Base-by-base conservation (phyloP, 1,140 invertebrate genomes). In the Laupala kohalensis region DNA sequence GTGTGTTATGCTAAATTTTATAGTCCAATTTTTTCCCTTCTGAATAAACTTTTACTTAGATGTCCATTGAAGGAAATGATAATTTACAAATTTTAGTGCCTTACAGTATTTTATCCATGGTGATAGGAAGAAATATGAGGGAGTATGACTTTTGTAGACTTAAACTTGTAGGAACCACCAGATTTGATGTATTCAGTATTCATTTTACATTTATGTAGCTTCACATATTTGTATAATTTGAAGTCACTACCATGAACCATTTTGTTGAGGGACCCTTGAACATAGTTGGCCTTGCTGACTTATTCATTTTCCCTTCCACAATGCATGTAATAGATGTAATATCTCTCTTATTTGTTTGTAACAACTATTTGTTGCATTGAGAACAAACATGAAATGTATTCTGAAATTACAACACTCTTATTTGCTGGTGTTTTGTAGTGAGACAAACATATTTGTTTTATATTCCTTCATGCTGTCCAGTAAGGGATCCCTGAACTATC, bases 41-140 rank as follows among this genome's bases (percentile, higher is more conserved):
- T 29, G 30, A 65, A 66, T 6, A 23, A 64, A 26, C 37, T 64
- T 27, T 71, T 71, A 65, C 63, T 71, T 28, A 66, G 26, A 65
- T 28, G 25, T 68, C 19, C 19, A 68, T 53, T 27, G 28, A 71
- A 62, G 62, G 15, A 65, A 71, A 66, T 62, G 37, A 64, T 62
- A 63, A 71, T 65, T 71, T 63, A 71, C 28, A 71, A 66, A 71
- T 71, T 37, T 71, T 71, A 71, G 70, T 71, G 70, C 70, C 70
- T 71, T 71, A 71, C 53, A 71, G n/a, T 65, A 26, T 64, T 71
- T 64, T 71, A 64, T 65, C 37, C 28, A 63, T 3, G 37, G 30
- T 64, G 15, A n/a, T 29, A 24, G n/a, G 27, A 65, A 28, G 15
- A 65, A 37, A 29, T 64, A 64, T 53, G 62, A 37, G 63, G 26